Evolutionary conservation across 1,140 invertebrate species (phyloP), one percentile per base, ranked within the genome.

Genomic region (Drosophila neocordata): DNA sequence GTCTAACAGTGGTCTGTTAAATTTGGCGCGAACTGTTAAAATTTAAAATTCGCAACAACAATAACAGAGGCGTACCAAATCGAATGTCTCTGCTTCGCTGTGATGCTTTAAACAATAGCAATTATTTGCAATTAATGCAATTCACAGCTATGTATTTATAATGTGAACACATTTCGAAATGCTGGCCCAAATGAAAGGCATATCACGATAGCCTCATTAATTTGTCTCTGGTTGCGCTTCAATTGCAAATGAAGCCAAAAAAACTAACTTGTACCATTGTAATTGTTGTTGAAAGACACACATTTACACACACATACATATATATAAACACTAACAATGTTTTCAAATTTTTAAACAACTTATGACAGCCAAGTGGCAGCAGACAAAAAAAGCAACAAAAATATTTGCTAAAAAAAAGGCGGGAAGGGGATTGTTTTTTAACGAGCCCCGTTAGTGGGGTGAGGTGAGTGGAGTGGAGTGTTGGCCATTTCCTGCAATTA

Each of bases 401-500:
- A 56, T 67, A 24, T 66, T 67, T 67, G 72, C 71, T 31, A 31
- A 31, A 31, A 31, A 31, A 31, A 31, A 31, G 27, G 27, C 27
- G 27, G 64, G 67, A 74, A 65, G 11, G 2, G 38, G 65, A 44
- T 74, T 74, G 71, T 63, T 27, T 60, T 66, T 74, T 35, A 68
- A 20, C 67, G 56, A 58, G 48, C 63, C 27, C 27, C 27, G 3
- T 0, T 4, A 35, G 37, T 9, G 48, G 53, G 35, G 41, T 57
- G 61, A 52, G 15, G 11, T 52, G 27, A 53, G 53, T 51, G 44
- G 34, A 60, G 52, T 63, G 75, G 8, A 48, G 51, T 57, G 57
- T 38, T 59, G 60, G 60, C 53, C 38, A 63, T 71, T 87, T 87
- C 82, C 82, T 87, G 83, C 62, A 88, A 87, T 85, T 31, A 31